A percentile compares a stretch with the other conserved stretches of the same genome.
phyloP scores from a whole-genome alignment of 2,113 vertebrate species.

The Sylvietta virens region DNA sequence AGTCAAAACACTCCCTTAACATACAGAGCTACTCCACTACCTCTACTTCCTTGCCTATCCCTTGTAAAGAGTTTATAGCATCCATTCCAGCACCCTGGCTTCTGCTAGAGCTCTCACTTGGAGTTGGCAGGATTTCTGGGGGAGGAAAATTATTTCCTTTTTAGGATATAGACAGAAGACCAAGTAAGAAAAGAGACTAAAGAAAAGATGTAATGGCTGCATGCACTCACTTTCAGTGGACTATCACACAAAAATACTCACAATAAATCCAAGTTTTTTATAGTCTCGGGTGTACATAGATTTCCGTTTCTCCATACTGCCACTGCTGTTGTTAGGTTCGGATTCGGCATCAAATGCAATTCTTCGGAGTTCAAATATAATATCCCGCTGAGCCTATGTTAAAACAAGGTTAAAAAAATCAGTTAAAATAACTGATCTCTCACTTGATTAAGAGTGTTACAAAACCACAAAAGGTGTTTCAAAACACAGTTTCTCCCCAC shows the following conservation, averaged over 20 bases:
- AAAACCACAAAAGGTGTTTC: neutral
- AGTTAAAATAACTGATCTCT: neutral
- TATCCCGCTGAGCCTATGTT: constrained; percentile 91
- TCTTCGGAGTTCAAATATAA: constrained; percentile 96
- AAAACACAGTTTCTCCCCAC: neutral
- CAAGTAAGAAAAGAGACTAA: neutral
- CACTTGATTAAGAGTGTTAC: neutral
- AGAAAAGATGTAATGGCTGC: neutral
- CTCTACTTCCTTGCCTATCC: neutral
- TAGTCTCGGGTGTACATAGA: constrained; percentile 99
- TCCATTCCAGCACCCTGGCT: neutral
- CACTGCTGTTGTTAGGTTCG: constrained; percentile 88
- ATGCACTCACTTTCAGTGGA: neutral
- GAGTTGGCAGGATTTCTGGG: neutral
- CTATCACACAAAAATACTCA: constrained; percentile 71
- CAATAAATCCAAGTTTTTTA: constrained; percentile 98
- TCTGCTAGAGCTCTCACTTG: neutral
- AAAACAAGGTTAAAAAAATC: neutral
- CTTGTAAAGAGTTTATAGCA: neutral
- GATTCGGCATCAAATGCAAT: constrained; percentile 95
- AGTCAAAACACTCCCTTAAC: neutral
- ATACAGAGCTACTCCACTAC: neutral
- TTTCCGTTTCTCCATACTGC: constrained; percentile 96
- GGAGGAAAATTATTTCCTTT: neutral
- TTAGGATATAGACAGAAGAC: neutral